Conservation (phyloP, 2,113 vertebrate genomes). For the Vimba vimba region DNA sequence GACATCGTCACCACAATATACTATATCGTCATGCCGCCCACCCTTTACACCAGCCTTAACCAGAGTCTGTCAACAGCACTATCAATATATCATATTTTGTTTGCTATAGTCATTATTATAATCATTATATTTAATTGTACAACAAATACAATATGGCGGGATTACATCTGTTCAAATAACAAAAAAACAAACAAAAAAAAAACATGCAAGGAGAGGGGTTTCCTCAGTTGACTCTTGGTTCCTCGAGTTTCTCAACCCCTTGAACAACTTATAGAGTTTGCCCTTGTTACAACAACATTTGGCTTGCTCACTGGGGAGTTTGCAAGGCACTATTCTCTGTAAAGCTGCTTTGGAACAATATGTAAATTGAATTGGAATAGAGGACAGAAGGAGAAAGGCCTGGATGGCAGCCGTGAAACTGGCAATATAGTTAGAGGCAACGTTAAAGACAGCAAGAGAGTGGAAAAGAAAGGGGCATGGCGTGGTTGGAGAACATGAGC, state of each 20-base stretch:
- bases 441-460: conserved; percentile 8
- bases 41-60: neutral
- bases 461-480: neutral
- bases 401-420: conserved; percentile 8
- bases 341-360: conserved; percentile 9
- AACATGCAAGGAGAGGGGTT: neutral
- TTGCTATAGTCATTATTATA: neutral
- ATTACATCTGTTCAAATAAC: neutral
- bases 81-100: neutral
- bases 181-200: neutral
- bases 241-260: neutral
- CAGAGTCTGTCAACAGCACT: neutral
- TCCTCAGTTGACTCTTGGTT: neutral
- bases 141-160: neutral
- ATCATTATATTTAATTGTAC: neutral
- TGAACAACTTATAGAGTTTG: conserved; percentile 6
- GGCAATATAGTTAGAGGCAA: conserved; percentile 27
- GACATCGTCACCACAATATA: neutral
- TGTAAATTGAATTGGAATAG: conserved; percentile 12
- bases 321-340: conserved; percentile 13
- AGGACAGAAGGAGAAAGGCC: conserved; percentile 4
- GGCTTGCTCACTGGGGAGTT: conserved; percentile 20
- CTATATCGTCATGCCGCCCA: neutral
- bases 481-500: conserved; percentile 8
- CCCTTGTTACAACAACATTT: neutral